Evolutionary conservation across 2,113 vertebrate species (phyloP).

Genomic region (Perognathus longimembris): DNA sequence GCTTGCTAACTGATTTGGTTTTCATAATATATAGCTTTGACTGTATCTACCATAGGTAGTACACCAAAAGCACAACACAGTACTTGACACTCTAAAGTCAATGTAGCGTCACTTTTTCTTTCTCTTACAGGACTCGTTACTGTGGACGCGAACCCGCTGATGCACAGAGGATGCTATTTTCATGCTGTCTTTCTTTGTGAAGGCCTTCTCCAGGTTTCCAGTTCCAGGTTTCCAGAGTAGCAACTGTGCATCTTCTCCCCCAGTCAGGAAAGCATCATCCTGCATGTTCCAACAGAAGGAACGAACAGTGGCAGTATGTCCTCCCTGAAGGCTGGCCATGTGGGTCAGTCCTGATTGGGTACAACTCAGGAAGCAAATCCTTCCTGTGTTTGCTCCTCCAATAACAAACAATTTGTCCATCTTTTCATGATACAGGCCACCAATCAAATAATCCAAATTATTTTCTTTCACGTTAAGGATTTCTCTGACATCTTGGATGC

Average conservation of each 20-base stretch:
- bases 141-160: conserved; percentile 90
- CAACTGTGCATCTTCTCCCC: conserved; percentile 95
- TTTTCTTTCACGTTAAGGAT: conserved; percentile 27
- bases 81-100: conserved; percentile 18
- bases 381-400: conserved; percentile 89
- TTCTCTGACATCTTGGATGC: conserved; percentile 87
- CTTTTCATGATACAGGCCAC: conserved; percentile 91
- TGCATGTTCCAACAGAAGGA: conserved; percentile 91
- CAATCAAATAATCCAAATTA: conserved; percentile 92
- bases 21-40: conserved; percentile 10
- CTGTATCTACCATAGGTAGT: not conserved
- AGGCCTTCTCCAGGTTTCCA: conserved; percentile 72
- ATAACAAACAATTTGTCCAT: conserved; percentile 88
- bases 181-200: conserved; percentile 85
- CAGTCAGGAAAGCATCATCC: conserved; percentile 90
- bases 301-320: conserved; percentile 91
- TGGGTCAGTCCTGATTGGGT: conserved; percentile 82
- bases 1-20: conserved; percentile 15
- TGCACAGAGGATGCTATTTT: conserved; percentile 91
- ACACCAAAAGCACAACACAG: not conserved
- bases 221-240: conserved; percentile 93
- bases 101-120: conserved; percentile 79
- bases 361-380: conserved; percentile 90
- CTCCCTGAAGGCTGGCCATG: conserved; percentile 86
- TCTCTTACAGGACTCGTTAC: conserved; percentile 83